Conservation (phyloP, 2,113 vertebrate genomes). For the Perca schrenkii region DNA sequence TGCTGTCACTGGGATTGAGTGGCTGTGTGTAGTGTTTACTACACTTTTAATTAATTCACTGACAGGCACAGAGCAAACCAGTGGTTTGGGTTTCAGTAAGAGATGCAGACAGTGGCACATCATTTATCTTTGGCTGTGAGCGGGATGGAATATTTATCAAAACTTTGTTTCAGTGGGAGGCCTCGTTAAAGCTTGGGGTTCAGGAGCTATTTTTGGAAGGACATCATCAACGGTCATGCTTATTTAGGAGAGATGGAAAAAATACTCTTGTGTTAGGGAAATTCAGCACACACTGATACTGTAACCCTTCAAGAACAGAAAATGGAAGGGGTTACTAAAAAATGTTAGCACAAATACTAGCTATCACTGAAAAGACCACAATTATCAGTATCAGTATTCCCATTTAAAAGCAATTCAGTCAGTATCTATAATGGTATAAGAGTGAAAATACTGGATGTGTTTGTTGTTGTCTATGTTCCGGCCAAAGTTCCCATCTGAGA, state of each 20-base stretch:
- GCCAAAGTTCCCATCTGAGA: not conserved
- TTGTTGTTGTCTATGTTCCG: not conserved
- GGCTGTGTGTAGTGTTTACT: conserved; percentile 53
- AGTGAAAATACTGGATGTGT: not conserved
- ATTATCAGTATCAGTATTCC: not conserved
- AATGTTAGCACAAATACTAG: not conserved
- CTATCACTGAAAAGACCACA: not conserved
- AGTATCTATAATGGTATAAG: not conserved
- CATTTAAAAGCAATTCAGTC: not conserved
- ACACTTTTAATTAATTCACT: conserved; percentile 57
- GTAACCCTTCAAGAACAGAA: no score
- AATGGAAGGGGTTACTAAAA: not conserved
- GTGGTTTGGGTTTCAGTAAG: conserved; percentile 47
- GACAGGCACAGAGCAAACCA: conserved; percentile 53
- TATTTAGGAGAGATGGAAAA: conserved; percentile 28
- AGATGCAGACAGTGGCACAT: conserved; percentile 51
- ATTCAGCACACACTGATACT: no score
- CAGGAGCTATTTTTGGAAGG: conserved; percentile 40
- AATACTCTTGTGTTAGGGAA: not conserved
- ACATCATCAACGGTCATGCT: conserved; percentile 20
- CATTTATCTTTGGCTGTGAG: conserved; percentile 57
- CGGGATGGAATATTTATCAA: conserved; percentile 45
- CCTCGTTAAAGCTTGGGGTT: conserved; percentile 22
- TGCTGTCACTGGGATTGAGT: conserved; percentile 61
- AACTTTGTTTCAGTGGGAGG: conserved; percentile 46